Conservation (phyloP, 2,797 vertebrate species). For the Cheracebus regulus region DNA sequence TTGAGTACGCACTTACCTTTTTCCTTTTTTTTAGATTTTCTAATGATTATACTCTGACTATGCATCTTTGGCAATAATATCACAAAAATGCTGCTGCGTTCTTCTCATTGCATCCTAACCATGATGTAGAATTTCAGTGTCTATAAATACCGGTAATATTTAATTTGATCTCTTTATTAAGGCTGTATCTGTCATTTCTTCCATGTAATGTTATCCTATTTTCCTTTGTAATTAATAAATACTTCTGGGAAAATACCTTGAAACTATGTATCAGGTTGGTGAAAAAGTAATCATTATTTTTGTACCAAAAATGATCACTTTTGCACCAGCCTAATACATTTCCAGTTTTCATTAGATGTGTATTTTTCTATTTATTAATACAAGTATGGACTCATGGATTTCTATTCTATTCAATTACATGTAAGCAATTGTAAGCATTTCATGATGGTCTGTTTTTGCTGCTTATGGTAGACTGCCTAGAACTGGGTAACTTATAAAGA, state of each 20-base stretch:
- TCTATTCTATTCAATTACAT: background rate
- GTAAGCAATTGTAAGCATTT: background rate
- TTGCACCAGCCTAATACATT: too few species aligned
- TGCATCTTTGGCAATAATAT: background rate
- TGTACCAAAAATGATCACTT: too few species aligned
- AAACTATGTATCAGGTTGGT: too few species aligned
- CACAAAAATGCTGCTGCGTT: background rate
- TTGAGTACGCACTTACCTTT: background rate
- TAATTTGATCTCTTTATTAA: background rate
- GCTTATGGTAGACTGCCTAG: background rate
- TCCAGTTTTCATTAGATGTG: background rate
- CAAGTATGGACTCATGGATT: background rate
- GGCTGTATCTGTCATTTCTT: background rate
- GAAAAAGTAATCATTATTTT: too few species aligned
- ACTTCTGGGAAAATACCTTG: background rate
- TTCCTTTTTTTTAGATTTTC: background rate
- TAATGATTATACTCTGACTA: background rate
- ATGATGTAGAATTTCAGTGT: background rate
- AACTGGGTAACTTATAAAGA: background rate
- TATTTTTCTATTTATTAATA: background rate
- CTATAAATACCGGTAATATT: background rate
- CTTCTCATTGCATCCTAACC: background rate
- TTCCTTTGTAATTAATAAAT: background rate
- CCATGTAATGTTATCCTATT: background rate
- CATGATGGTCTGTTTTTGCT: background rate